Evolutionary conservation across 2,113 vertebrate species (phyloP).

Genomic region (Peromyscus leucopus): DNA sequence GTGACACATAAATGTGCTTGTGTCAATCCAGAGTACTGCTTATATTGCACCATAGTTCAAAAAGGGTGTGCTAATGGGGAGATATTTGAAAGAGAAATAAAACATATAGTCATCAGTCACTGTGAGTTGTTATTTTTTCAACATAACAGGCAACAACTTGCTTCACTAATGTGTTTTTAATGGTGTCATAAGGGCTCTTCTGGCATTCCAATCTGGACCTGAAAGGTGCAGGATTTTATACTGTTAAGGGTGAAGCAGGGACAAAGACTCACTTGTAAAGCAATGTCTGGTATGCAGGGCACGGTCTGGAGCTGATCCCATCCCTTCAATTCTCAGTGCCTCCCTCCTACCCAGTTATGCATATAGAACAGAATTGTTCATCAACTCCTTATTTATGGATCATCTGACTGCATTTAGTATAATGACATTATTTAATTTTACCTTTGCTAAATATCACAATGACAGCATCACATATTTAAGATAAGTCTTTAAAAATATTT

Average conservation of each 20-base stretch:
- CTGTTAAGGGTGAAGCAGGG: slow-evolving; percentile 1
- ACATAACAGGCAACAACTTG: slow-evolving; percentile 61
- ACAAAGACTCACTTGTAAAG: slow-evolving; percentile 7
- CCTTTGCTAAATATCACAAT: background rate
- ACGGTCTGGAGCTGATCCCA: background rate
- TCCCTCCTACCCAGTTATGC: background rate
- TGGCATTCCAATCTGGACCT: slow-evolving; percentile 38
- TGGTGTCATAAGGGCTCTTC: background rate
- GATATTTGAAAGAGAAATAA: slow-evolving; percentile 33
- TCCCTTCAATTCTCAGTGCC: background rate
- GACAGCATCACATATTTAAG: background rate
- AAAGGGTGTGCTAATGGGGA: slow-evolving; percentile 41
- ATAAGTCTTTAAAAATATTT: background rate
- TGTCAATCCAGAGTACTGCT: background rate
- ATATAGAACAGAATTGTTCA: background rate
- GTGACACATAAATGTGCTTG: background rate
- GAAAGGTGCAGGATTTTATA: slow-evolving; percentile 16
- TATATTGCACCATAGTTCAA: background rate
- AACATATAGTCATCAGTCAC: slow-evolving; percentile 32
- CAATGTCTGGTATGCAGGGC: slow-evolving; percentile 52
- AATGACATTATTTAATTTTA: background rate
- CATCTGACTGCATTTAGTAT: background rate
- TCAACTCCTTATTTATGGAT: background rate
- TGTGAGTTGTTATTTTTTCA: slow-evolving; percentile 32
- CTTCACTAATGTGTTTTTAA: slow-evolving; percentile 50